phyloP scores from a whole-genome alignment of 2,888 invertebrate species.

The Galeruca laticollis region DNA sequence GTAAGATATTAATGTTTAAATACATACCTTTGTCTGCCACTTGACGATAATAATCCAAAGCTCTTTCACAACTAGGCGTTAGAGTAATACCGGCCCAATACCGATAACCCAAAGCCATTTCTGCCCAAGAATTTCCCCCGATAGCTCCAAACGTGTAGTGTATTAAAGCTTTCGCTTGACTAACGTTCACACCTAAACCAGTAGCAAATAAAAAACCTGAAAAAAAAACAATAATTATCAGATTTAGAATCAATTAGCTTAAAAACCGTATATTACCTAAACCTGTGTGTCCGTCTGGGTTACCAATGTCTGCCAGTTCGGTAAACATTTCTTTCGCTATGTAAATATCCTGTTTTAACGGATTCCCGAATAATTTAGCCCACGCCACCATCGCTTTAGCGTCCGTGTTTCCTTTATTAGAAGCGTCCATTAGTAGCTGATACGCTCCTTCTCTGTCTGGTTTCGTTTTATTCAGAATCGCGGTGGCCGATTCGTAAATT shows the following conservation, averaged over 20 bases:
- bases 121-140: conserved; percentile 92
- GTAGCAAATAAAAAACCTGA: conserved; percentile 88
- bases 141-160: conserved; percentile 93
- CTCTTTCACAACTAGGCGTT: conserved; percentile 89
- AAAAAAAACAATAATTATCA: conserved; percentile 52
- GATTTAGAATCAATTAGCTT: conserved; percentile 15
- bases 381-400: conserved; percentile 90
- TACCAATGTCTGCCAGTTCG: conserved; percentile 79
- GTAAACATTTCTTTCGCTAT: conserved; percentile 83
- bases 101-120: conserved; percentile 97
- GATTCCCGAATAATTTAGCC: conserved; percentile 88
- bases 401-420: conserved; percentile 82
- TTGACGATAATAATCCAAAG: conserved; percentile 90
- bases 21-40: conserved; percentile 86
- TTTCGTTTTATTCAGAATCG: conserved; percentile 77
- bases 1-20: no score
- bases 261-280: conserved; percentile 55
- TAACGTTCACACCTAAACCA: conserved; percentile 88
- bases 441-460: conserved; percentile 82
- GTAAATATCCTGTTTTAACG: conserved; percentile 80
- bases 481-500: conserved; percentile 79
- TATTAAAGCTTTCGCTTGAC: conserved; percentile 88
- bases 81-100: conserved; percentile 94
- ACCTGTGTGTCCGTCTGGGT: conserved; percentile 90
- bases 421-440: conserved; percentile 81